Evolutionary conservation across 2,888 invertebrate species (phyloP).

Genomic region (Pyrrhopygopsis socrates): DNA sequence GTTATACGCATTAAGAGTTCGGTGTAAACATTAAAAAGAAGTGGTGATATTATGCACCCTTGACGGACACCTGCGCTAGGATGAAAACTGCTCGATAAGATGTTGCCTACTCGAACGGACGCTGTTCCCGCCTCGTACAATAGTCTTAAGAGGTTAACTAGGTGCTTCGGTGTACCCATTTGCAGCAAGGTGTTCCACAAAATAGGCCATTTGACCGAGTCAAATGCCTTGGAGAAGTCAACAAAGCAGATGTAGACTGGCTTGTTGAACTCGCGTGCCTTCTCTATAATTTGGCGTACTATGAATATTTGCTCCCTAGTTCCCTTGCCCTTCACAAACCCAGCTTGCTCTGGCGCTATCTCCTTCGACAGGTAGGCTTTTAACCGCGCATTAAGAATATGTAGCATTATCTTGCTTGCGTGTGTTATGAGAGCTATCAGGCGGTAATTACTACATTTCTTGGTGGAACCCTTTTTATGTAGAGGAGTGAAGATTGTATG

Average conservation of each 20-base stretch:
- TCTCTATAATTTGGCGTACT: conserved; percentile 28
- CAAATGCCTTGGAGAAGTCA: conserved; percentile 34
- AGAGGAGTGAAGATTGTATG: not conserved
- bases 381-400: not conserved
- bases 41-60: conserved; percentile 27
- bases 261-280: conserved; percentile 20
- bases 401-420: not conserved
- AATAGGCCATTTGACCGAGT: conserved; percentile 13
- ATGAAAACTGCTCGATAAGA: not conserved
- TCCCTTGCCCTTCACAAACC: conserved; percentile 16
- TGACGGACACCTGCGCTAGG: not conserved
- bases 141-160: not conserved
- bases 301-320: conserved; percentile 26
- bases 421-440: not conserved
- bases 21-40: conserved; percentile 36
- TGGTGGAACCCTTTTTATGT: not conserved
- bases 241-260: conserved; percentile 30
- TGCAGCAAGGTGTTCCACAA: conserved; percentile 12
- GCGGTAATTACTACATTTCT: not conserved
- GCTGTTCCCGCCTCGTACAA: not conserved
- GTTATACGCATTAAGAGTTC: not conserved
- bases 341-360: conserved; percentile 7
- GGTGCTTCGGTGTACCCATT: conserved; percentile 15
- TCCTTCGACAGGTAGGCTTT: conserved; percentile 2
- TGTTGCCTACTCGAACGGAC: not conserved